Conservation (phyloP, 2,113 vertebrate species). For the Ictalurus punctatus region DNA sequence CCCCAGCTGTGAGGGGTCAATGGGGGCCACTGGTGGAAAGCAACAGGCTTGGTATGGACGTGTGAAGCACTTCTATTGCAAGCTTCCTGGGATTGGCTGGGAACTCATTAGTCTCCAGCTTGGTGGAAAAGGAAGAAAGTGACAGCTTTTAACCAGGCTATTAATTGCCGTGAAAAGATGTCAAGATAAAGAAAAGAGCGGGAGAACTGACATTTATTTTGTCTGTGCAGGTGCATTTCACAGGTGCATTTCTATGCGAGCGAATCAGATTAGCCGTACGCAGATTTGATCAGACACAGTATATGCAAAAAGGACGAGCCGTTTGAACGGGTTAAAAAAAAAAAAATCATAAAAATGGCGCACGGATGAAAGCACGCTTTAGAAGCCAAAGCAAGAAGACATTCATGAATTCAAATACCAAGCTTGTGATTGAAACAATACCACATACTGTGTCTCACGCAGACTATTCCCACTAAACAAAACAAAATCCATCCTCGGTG, state of each 20-base stretch:
- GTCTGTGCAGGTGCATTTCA: constrained; percentile 65
- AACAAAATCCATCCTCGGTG: neutral
- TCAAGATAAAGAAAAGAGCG: constrained; percentile 54
- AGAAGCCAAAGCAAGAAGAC: neutral
- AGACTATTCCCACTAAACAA: constrained; percentile 11
- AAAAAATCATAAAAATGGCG: neutral
- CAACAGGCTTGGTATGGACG: constrained; percentile 55
- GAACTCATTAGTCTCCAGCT: constrained; percentile 75
- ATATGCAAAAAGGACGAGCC: neutral
- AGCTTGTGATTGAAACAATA: neutral
- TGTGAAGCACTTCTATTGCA: constrained; percentile 72
- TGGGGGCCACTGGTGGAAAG: constrained; percentile 70
- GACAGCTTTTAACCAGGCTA: constrained; percentile 73
- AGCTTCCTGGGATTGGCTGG: constrained; percentile 72
- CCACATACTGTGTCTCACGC: neutral
- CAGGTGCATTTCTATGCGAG: neutral
- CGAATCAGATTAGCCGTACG: neutral
- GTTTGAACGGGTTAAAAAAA: constrained; percentile 21
- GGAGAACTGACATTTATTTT: constrained; percentile 24
- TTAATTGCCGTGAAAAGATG: constrained; percentile 70
- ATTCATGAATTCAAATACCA: constrained; percentile 6
- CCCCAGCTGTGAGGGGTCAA: constrained; percentile 68
- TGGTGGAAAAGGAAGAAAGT: constrained; percentile 73
- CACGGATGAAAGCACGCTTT: neutral
- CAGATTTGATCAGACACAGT: neutral